Evolutionary conservation across 2,888 invertebrate species (phyloP).

Genomic region (Ochropleura plecta): DNA sequence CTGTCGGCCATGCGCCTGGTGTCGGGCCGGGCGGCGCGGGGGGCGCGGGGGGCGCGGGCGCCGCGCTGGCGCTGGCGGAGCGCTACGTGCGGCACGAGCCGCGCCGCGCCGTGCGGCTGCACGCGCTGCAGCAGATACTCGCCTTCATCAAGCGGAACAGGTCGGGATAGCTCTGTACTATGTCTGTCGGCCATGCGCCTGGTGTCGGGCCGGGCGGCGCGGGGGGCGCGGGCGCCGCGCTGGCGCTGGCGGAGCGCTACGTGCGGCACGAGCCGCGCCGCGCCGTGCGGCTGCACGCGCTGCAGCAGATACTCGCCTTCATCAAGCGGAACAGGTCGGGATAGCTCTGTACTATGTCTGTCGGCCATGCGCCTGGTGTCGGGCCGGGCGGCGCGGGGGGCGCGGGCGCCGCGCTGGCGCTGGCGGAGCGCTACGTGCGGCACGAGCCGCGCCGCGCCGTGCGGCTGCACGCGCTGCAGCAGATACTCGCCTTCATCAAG

Average conservation of each 20-base stretch:
- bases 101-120: conserved; percentile 94
- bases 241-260: conserved; percentile 94
- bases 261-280: conserved; percentile 93
- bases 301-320: conserved; percentile 93
- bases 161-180: conserved; percentile 69
- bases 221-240: conserved; percentile 92
- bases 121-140: conserved; percentile 93
- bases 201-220: conserved; percentile 93
- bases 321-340: conserved; percentile 92
- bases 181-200: conserved; percentile 93
- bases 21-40: conserved; percentile 93
- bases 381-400: conserved; percentile 92
- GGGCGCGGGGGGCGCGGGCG: conserved; percentile 92
- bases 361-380: conserved; percentile 94
- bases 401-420: conserved; percentile 92
- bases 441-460: conserved; percentile 93
- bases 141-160: conserved; percentile 93
- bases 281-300: conserved; percentile 94
- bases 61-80: conserved; percentile 93
- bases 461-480: conserved; percentile 94
- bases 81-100: conserved; percentile 94
- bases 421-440: conserved; percentile 95
- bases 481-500: conserved; percentile 93
- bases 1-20: conserved; percentile 94
- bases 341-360: background rate